These are phyloP conservation scores for Casuarius casuarius DNA, from an alignment of 2,113 vertebrate genomes.

Conservation along the genomic window DNA sequence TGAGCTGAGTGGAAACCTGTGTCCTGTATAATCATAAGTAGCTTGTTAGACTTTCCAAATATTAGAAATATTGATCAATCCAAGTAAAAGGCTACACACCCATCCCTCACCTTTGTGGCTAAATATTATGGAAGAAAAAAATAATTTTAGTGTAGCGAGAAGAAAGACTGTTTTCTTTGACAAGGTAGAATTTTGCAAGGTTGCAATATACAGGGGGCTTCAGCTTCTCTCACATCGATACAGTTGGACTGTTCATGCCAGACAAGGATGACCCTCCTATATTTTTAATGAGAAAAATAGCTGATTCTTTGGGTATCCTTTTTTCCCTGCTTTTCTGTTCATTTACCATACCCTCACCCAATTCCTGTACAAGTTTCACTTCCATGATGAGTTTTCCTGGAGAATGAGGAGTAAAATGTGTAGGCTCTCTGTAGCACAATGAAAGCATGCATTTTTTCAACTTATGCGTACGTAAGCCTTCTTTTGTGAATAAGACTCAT, in stretches of 20 bases:
- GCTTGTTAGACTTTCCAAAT: neutral
- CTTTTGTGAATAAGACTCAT: constrained; percentile 82
- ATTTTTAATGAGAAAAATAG: constrained; percentile 28
- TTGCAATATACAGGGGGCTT: neutral
- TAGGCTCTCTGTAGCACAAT: constrained; percentile 76
- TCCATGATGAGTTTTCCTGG: constrained; percentile 74
- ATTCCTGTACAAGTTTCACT: constrained; percentile 77
- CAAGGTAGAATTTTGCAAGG: neutral
- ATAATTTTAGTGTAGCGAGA: neutral
- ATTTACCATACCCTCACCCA: constrained; percentile 52
- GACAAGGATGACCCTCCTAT: neutral
- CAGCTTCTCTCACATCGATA: rapidly evolving
- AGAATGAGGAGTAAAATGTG: constrained; percentile 72
- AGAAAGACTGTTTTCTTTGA: neutral
- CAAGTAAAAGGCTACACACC: neutral
- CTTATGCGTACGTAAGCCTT: constrained; percentile 83
- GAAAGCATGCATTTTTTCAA: constrained; percentile 76
- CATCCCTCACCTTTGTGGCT: neutral
- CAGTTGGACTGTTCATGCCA: neutral
- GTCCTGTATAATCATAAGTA: neutral
- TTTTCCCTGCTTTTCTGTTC: constrained; percentile 21
- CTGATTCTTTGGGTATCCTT: neutral
- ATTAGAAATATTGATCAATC: neutral
- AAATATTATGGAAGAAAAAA: neutral
- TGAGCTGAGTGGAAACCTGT: neutral